A percentile compares a stretch with the other conserved stretches of the same genome.
Evolutionary conservation across 2,113 vertebrate genomes (phyloP).

Genomic region (Terrapene triunguis): DNA sequence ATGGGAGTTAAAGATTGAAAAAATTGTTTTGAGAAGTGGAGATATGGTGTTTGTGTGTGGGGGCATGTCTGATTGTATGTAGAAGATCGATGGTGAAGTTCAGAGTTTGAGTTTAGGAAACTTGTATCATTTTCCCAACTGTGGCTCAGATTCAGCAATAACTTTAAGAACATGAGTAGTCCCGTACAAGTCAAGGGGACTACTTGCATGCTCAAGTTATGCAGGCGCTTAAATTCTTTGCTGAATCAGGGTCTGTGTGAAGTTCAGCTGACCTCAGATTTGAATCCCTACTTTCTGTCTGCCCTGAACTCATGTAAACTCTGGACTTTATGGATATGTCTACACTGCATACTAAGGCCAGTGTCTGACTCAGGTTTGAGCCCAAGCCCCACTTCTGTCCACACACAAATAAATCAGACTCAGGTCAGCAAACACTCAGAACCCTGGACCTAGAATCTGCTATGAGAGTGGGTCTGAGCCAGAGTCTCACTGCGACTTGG

Average conservation of each 20-base stretch:
- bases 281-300: neutral
- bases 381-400: neutral
- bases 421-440: neutral
- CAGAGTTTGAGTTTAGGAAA: neutral
- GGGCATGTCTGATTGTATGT: neutral
- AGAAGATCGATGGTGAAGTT: neutral
- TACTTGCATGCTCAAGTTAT: neutral
- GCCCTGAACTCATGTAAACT: neutral
- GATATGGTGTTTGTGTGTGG: neutral
- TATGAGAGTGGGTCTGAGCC: no score
- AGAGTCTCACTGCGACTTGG: neutral
- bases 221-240: neutral
- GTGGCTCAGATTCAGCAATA: rapidly evolving
- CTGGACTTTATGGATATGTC: neutral
- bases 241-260: neutral
- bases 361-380: neutral
- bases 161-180: neutral
- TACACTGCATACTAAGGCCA: neutral
- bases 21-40: neutral
- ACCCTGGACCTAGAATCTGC: neutral
- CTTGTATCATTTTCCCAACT: neutral
- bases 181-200: neutral
- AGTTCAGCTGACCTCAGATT: neutral
- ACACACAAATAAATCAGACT: neutral
- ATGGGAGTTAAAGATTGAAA: neutral